These are phyloP conservation scores for Crocuta crocuta DNA, from an alignment of 2,113 vertebrate species.

Conservation along the genomic window DNA sequence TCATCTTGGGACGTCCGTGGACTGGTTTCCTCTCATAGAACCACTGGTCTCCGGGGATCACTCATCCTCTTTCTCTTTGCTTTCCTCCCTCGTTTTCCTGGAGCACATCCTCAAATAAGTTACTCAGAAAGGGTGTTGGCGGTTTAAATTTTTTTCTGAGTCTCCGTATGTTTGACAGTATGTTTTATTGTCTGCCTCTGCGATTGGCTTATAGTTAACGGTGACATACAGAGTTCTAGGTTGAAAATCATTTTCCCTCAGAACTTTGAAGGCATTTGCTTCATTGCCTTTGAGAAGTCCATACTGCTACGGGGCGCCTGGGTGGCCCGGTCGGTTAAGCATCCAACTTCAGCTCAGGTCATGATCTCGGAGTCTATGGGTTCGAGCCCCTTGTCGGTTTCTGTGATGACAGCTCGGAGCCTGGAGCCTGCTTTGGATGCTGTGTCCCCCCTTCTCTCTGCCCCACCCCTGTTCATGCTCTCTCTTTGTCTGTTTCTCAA, in stretches of 20 bases:
- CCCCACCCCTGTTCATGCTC: too few relatives aligned
- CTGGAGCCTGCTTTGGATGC: too few relatives aligned
- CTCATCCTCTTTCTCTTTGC: not conserved
- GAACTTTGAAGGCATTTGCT: conserved; percentile 3
- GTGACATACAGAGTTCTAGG: not conserved
- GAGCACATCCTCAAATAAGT: not conserved
- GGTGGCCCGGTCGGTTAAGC: too few relatives aligned
- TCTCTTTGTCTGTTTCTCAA: too few relatives aligned
- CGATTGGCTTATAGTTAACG: not conserved
- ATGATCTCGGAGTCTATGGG: too few relatives aligned
- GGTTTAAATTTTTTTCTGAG: conserved; percentile 15
- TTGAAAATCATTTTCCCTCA: not conserved
- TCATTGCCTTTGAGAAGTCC: not conserved
- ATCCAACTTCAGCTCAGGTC: too few relatives aligned
- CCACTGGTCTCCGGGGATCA: not conserved
- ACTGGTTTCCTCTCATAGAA: not conserved
- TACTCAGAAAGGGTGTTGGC: not conserved
- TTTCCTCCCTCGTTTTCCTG: conserved; percentile 35
- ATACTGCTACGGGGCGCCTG: too few relatives aligned
- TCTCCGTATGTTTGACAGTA: not conserved
- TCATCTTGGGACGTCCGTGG: not conserved
- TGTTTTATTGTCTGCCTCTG: not conserved
- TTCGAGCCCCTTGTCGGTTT: too few relatives aligned
- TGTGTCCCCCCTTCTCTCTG: too few relatives aligned
- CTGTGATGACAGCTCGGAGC: too few relatives aligned